Evolutionary conservation across 2,113 vertebrate genomes (phyloP), one percentile per base, ranked within the genome.

Genomic region (Dromiciops gliroides): DNA sequence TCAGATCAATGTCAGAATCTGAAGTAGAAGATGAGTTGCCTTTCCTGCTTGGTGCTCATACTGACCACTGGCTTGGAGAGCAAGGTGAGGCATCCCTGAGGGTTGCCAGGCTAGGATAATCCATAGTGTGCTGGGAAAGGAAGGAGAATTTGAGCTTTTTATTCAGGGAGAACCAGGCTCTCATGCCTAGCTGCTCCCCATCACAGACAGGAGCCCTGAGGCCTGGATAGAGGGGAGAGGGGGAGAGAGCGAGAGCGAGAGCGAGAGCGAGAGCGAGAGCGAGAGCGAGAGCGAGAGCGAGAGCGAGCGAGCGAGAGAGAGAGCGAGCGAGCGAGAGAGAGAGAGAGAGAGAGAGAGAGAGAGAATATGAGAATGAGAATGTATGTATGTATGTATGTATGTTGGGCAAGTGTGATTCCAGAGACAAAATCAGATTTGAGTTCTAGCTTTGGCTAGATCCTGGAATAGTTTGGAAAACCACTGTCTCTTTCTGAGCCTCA

Each of bases 31-130:
- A 94, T 0, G 92, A 50, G 1, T 3, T 12, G 0, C 47, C 95
- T 26, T 90, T 94, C n/a, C 91, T 96, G 25, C 92, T 95, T 67
- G 90, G 51, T 0, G 7, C 96, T 8, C 44, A 93, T 48, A 94
- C 97, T 0, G 95, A 97, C 24, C 96, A 94, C 94, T 97, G 96
- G 94, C 94, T 47, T 52, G 97, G 96, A 97, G 89, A 98, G 96
- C 92, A 50, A 60, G 92, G 67, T 9, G 3, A 0, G 0, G 48
- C 8, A 47, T 37, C 44, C 26, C 0, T 53, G 51, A 26, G 31
- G 11, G 2, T 7, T 2, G 9, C 10, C 2, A 22, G 47, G 47
- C 5, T 3, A 5, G 47, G 48, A 48, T 28, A 4, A 24, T 49
- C 31, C 12, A n/a, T 23, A 2, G 50, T n/a, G 0, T 0, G 11